Conservation (phyloP, 1,140 invertebrate genomes). For the Aphidius ervi region DNA sequence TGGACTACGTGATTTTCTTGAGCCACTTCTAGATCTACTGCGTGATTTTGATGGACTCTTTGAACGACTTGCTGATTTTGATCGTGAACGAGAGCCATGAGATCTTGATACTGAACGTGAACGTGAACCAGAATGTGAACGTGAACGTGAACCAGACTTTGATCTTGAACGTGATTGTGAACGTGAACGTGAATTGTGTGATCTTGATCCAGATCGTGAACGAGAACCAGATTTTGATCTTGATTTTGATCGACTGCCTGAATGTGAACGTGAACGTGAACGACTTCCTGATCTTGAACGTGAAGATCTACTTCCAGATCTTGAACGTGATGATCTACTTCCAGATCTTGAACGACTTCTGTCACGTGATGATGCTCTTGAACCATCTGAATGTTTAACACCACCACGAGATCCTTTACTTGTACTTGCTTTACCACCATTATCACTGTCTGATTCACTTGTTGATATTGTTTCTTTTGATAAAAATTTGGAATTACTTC, state of each 20-base stretch:
- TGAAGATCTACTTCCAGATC: slow-evolving; percentile 29
- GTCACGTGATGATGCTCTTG: slow-evolving; percentile 37
- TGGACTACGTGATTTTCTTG: neutral
- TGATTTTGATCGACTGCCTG: slow-evolving; percentile 20
- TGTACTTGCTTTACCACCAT: slow-evolving; percentile 58
- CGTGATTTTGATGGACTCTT: slow-evolving; percentile 2
- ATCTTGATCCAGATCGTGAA: slow-evolving; percentile 20
- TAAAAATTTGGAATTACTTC: slow-evolving; percentile 80
- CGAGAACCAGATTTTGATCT: slow-evolving; percentile 27
- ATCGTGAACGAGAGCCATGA: slow-evolving; percentile 33
- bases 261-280: slow-evolving; percentile 17
- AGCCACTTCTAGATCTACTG: slow-evolving; percentile 5
- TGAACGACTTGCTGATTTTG: slow-evolving; percentile 9
- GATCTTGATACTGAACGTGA: slow-evolving; percentile 48
- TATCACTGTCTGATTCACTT: slow-evolving; percentile 85
- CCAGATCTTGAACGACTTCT: slow-evolving; percentile 31
- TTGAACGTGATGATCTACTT: slow-evolving; percentile 32
- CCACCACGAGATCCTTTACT: slow-evolving; percentile 45
- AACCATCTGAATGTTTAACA: slow-evolving; percentile 45
- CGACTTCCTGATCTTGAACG: slow-evolving; percentile 27
- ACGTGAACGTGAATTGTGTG: slow-evolving; percentile 33
- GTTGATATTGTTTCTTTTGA: slow-evolving; percentile 95
- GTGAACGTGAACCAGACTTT: slow-evolving; percentile 34
- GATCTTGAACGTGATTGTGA: slow-evolving; percentile 39
- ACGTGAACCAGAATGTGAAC: slow-evolving; percentile 43